phyloP scores from a whole-genome alignment of 2,797 vertebrate species.

The Brachyalestes nurse region DNA sequence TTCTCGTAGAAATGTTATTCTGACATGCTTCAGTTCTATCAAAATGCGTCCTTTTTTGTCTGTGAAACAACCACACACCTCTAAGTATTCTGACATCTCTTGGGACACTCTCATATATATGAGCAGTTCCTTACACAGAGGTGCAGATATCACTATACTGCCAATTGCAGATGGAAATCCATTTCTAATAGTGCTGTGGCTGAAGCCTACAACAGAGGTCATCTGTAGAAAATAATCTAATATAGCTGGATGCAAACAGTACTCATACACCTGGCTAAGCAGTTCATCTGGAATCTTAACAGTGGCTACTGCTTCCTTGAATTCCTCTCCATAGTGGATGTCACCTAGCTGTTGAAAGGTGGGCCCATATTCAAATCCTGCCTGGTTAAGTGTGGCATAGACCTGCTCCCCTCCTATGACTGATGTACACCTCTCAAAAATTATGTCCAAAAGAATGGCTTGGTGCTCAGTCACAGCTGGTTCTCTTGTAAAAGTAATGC shows the following conservation, averaged over 20 bases:
- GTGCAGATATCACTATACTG: slow-evolving; percentile 76
- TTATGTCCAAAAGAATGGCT: slow-evolving; percentile 68
- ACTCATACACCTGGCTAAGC: slow-evolving; percentile 74
- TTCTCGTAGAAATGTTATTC: slow-evolving; percentile 76
- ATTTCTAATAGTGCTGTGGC: slow-evolving; percentile 57
- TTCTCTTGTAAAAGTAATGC: slow-evolving; percentile 58
- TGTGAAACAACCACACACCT: slow-evolving; percentile 87
- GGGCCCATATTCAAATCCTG: slow-evolving; percentile 85
- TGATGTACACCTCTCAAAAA: slow-evolving; percentile 77
- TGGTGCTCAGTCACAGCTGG: slow-evolving; percentile 72
- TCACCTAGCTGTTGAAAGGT: slow-evolving; percentile 79
- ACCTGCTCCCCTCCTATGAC: slow-evolving; percentile 72
- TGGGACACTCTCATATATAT: slow-evolving; percentile 81
- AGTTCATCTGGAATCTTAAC: slow-evolving; percentile 77
- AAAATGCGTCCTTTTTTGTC: slow-evolving; percentile 78
- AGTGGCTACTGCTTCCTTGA: slow-evolving; percentile 82
- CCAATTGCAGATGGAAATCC: slow-evolving; percentile 83
- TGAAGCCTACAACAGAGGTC: slow-evolving; percentile 72
- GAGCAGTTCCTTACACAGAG: slow-evolving; percentile 82
- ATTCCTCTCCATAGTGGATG: slow-evolving; percentile 78
- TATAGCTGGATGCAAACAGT: slow-evolving; percentile 85
- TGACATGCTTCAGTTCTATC: slow-evolving; percentile 80
- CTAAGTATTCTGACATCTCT: slow-evolving; percentile 74
- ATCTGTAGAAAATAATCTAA: slow-evolving; percentile 89
- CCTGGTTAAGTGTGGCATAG: slow-evolving; percentile 76